Evolutionary conservation across 2,797 vertebrate species (phyloP), one percentile per base, ranked within the genome.

Genomic region (Cryptoprocta ferox): DNA sequence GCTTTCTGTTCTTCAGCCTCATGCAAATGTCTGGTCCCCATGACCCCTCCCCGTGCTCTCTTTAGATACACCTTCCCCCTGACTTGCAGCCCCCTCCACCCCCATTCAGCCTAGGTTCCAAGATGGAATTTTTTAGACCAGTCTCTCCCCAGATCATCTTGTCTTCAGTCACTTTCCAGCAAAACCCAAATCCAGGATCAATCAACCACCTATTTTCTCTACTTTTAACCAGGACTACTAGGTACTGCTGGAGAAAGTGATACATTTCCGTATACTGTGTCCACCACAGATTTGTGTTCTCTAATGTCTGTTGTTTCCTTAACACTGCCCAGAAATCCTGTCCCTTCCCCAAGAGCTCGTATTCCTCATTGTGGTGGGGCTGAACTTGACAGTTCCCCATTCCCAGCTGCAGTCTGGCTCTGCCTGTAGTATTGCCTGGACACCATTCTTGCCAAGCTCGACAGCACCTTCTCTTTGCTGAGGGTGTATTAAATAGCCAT

Each of bases 301-400:
- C 59, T 48, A 42, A 26, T 14, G 9, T 26, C 48, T 30, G 1
- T 42, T 86, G 16, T 50, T 87, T 68, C 37, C 28, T 42, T 35
- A 63, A 48, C 15, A 30, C 28, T 59, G 87, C 66, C 28, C 39
- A 78, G 65, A 84, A 84, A 65, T 53, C 9, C 28, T 19, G 2
- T 16, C 2, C 1, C 2, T 45, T 45, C 7, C 48, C 84, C 42
- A 19, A 94, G 78, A 89, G 48, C 37, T 19, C 50, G 37, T 73
- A 14, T 11, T 89, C 16, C 37, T 76, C 65, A 3, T 4, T 35
- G 13, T 3, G 12, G 26, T n/a, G 7, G 45, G 32, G 39, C 42
- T n/a, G 15, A 4, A 3, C 21, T n/a, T 65, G 3, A 28, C n/a
- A 16, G 1, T 45, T 28, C n/a, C 3, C 30, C 19, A 3, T 5